Evolutionary conservation across 1,140 invertebrate species (phyloP).

Genomic region (Drosophila nannoptera): DNA sequence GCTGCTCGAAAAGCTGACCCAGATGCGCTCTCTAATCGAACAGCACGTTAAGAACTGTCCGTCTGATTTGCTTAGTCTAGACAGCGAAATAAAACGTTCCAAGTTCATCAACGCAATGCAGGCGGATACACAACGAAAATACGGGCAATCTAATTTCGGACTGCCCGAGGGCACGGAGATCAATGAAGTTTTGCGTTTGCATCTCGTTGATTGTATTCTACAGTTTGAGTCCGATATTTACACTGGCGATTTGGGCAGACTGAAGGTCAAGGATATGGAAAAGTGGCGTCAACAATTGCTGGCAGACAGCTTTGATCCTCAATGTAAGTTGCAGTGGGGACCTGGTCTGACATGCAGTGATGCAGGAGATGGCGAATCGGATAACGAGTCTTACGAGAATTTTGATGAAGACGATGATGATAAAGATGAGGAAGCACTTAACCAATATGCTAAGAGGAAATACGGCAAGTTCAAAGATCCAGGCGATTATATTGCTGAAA

Average conservation of each 20-base stretch:
- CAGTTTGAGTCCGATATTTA: constrained; percentile 94
- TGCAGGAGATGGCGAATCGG: constrained; percentile 38
- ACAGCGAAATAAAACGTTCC: constrained; percentile 36
- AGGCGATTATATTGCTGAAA: constrained; percentile 80
- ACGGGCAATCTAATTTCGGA: constrained; percentile 83
- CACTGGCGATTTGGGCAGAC: constrained; percentile 87
- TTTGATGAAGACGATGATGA: constrained; percentile 68
- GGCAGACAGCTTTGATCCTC: constrained; percentile 84
- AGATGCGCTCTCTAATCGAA: constrained; percentile 83
- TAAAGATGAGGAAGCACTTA: constrained; percentile 78
- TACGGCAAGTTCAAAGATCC: constrained; percentile 80
- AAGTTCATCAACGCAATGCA: constrained; percentile 58
- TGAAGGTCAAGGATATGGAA: constrained; percentile 87
- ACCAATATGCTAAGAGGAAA: constrained; percentile 6
- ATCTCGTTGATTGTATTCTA: constrained; percentile 89
- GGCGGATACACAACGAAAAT: constrained; percentile 77
- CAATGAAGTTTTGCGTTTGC: constrained; percentile 82
- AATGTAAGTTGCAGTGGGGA: constrained; percentile 84
- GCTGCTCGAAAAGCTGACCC: constrained; percentile 84
- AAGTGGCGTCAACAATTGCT: constrained; percentile 86
- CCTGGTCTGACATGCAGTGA: constrained; percentile 48
- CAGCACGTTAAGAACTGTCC: constrained; percentile 85
- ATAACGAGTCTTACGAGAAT: constrained; percentile 57
- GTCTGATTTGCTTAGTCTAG: constrained; percentile 80
- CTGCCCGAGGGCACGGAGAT: constrained; percentile 83